Evolutionary conservation across 2,113 vertebrate species (phyloP), one percentile per base, ranked within the genome.

Genomic region (Antigone vipio): DNA sequence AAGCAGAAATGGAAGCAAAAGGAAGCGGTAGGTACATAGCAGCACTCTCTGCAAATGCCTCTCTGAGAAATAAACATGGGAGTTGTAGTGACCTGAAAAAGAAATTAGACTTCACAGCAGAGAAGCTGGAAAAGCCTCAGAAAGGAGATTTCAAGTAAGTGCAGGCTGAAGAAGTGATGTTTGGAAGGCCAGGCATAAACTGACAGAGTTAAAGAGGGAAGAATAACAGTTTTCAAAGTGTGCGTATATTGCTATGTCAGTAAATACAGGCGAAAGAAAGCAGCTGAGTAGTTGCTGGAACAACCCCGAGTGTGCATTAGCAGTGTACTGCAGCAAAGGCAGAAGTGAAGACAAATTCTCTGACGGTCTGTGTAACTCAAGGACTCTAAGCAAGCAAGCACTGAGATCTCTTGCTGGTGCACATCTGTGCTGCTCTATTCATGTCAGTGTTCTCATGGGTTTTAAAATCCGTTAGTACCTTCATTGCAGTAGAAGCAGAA

Each of bases 381-480:
- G 42, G 52, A 34, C 21, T 60, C 20, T 26, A 2, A 52, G 44
- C 56, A 88, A 38, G 20, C 34, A 67, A 56, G 26, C 29, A n/a
- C 32, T 18, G 3, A 21, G 8, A 27, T 47, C 29, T 83, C n/a
- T 75, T 2, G 1, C 5, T 56, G 49, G 12, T 49, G 47, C 23
- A 71, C 6, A 15, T 74, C 40, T 66, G 15, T 84, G 55, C 35
- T 63, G 26, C 12, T 81, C 50, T 87, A 6, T 44, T 78, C 20
- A 6, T 44, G 27, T 47, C 60, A 55, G 38, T 0, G 0, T 40
- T 69, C n/a, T 72, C 6, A 6, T 6, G 14, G 9, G 0, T 73
- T 94, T 68, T 52, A 63, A 89, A 86, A 64, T 59, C 45, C 23
- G 5, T 81, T 63, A 35, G 29, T 62, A 49, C 5, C 34, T 62